Evolutionary conservation across 2,888 invertebrate species (phyloP).

Genomic region (Platycheirus albimanus): DNA sequence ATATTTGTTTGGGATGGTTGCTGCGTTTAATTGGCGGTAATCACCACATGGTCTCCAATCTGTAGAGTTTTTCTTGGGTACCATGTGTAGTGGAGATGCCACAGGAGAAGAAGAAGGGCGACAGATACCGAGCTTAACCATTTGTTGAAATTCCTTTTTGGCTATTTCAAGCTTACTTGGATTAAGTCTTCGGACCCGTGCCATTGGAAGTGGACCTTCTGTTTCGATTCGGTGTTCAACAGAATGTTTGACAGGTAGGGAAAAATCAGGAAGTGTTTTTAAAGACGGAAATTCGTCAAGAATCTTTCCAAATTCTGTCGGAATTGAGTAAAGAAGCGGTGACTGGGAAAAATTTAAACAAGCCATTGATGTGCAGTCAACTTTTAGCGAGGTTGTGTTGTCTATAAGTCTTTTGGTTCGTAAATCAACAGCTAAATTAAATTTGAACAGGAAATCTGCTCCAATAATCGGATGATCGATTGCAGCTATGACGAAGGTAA

Average conservation of each 20-base stretch:
- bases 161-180: constrained; percentile 74
- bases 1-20: constrained; percentile 25
- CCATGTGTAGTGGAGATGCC: constrained; percentile 76
- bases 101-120: constrained; percentile 72
- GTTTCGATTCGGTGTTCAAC: constrained; percentile 52
- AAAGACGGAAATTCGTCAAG: constrained; percentile 31
- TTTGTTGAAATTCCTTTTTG: constrained; percentile 71
- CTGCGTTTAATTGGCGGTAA: constrained; percentile 35
- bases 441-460: constrained; percentile 12
- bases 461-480: neutral
- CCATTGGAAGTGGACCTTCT: constrained; percentile 52
- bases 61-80: constrained; percentile 66
- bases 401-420: neutral
- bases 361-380: neutral
- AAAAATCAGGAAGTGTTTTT: constrained; percentile 31
- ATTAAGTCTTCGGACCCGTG: constrained; percentile 60
- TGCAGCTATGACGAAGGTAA: constrained; percentile 10
- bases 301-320: constrained; percentile 29
- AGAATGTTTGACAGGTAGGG: constrained; percentile 22
- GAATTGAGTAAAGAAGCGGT: constrained; percentile 6
- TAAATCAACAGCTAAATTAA: constrained; percentile 5
- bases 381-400: neutral
- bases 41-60: constrained; percentile 23
- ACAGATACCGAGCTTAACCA: constrained; percentile 75
- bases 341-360: neutral